Conservation (phyloP, 2,888 invertebrate genomes). For the Diarsia rubi region DNA sequence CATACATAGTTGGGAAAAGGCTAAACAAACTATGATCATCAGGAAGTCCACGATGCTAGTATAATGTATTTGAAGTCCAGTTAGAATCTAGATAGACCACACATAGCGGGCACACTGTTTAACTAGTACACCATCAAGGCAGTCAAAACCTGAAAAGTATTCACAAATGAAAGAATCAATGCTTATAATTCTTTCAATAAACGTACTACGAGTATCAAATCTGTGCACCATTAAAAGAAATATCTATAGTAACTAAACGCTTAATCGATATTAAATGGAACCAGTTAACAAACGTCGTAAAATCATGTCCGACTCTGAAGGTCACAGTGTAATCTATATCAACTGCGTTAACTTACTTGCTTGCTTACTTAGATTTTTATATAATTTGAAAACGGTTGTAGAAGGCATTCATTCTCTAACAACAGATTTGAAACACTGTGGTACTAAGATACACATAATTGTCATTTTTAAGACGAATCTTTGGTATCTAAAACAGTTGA, state of each 20-base stretch:
- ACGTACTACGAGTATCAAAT: neutral
- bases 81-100: neutral
- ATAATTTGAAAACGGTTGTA: neutral
- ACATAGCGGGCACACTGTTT: neutral
- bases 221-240: slow-evolving; percentile 1
- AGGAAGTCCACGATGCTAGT: neutral
- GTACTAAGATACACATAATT: neutral
- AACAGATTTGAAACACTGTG: neutral
- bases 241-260: slow-evolving; percentile 8
- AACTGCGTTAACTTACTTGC: neutral
- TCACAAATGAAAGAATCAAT: neutral
- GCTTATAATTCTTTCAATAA: neutral
- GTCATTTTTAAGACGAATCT: neutral
- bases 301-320: slow-evolving; percentile 16
- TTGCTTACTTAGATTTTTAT: neutral
- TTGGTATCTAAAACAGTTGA: no score
- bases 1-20: no score
- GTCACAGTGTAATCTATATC: slow-evolving; percentile 5
- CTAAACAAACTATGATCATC: no score
- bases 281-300: neutral
- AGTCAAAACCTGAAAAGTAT: neutral
- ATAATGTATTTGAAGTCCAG: neutral
- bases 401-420: neutral
- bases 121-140: neutral
- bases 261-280: slow-evolving; percentile 28